Base-by-base conservation (phyloP, 2,888 invertebrate species). In the Eupithecia pulchellata region DNA sequence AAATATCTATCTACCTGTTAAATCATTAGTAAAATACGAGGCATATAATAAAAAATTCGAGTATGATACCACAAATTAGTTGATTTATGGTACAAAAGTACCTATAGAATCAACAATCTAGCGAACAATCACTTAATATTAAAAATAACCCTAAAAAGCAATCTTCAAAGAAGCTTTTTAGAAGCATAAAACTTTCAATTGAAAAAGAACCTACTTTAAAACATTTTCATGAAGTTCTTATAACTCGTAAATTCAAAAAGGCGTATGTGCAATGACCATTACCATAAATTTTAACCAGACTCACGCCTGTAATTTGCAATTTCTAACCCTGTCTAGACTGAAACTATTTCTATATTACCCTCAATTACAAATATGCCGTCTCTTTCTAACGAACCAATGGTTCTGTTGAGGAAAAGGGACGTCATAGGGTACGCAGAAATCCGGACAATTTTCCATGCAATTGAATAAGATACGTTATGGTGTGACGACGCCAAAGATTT, bases 371-470 rank as follows among this genome's bases (percentile, higher is more conserved):
- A 39, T 73, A 64, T 32, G 52, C 61, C 39, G 52, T 90, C 88
- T 78, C 85, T 80, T 72, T 89, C 84, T 70, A 30, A 66, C 84
- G 25, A 68, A 32, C 14, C 42, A 4, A 36, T 67, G 63, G 64
- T 29, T 20, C 20, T 20, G 55, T 68, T 36, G 84, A 63, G 77
- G 20, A 80, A 90, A 75, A 81, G 80, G 75, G 88, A 89, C 62
- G 63, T 72, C 32, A 68, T 73, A 87, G 88, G 86, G 86, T 83
- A 80, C 74, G 82, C 84, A 84, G 85, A 88, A 89, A 91, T 90
- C 89, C 86, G 81, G 83, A 80, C 86, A 91, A 92, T 92, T 92
- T 93, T 93, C 92, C 90, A 88, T 88, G 89, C 92, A 90, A 92
- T 92, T 92, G 92, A 93, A 92, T 92, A 88, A 87, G 88, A 89